Conservation (phyloP, 1,140 invertebrate species). For the Sinonovacula constricta region DNA sequence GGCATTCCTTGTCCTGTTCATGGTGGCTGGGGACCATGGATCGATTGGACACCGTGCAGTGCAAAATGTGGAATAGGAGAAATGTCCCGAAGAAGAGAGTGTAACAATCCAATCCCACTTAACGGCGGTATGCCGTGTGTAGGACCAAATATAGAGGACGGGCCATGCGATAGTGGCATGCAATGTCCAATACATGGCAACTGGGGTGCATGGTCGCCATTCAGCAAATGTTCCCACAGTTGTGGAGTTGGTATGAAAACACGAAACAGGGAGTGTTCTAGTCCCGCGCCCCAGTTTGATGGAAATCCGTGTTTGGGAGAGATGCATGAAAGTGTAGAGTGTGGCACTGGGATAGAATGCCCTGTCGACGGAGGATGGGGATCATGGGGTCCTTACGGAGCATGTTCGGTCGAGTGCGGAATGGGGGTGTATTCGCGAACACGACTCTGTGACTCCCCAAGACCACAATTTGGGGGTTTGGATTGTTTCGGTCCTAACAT, state of each 20-base stretch:
- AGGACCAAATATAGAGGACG: conserved; percentile 34
- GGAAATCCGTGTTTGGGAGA: conserved; percentile 50
- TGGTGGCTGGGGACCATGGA: conserved; percentile 72
- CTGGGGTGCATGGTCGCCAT: conserved; percentile 83
- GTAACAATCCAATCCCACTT: conserved; percentile 63
- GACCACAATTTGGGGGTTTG: conserved; percentile 54
- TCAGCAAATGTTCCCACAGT: conserved; percentile 83
- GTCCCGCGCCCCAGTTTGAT: conserved; percentile 48
- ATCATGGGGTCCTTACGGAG: conserved; percentile 74
- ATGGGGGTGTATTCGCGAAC: conserved; percentile 54
- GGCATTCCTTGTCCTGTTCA: conserved; percentile 53
- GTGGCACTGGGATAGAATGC: conserved; percentile 30
- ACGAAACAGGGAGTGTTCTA: conserved; percentile 51
- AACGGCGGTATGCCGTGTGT: conserved; percentile 52
- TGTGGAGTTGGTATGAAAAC: conserved; percentile 82
- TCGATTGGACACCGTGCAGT: conserved; percentile 67
- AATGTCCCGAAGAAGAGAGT: conserved; percentile 58
- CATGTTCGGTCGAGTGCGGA: conserved; percentile 73
- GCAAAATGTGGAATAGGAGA: conserved; percentile 75
- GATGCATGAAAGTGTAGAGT: conserved; percentile 28
- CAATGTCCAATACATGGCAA: conserved; percentile 78
- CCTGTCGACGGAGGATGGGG: conserved; percentile 73
- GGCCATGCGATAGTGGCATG: conserved; percentile 27
- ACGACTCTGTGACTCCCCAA: conserved; percentile 55
- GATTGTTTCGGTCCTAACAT: conserved; percentile 39